These are phyloP conservation scores for Nerophis ophidion DNA, from an alignment of 2,113 vertebrate genomes.

Conservation along the genomic window DNA sequence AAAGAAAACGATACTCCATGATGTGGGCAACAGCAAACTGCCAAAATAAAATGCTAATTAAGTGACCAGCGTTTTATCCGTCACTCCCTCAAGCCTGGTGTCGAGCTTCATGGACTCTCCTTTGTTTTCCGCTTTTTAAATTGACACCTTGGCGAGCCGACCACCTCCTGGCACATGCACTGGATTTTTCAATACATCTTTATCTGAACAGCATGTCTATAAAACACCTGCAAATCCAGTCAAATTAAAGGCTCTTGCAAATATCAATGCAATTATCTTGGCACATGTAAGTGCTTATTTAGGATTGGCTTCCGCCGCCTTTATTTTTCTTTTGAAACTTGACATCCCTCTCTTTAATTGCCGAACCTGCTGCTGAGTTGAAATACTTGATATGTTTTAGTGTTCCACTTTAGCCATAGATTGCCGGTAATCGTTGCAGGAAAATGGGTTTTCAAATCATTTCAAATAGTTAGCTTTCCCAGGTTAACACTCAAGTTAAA, in stretches of 20 bases:
- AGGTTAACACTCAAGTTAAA: conserved; percentile 43
- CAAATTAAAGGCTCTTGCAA: conserved; percentile 43
- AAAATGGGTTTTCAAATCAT: conserved; percentile 65
- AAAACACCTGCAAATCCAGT: conserved; percentile 30
- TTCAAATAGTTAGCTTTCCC: conserved; percentile 46
- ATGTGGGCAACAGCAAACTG: conserved; percentile 45
- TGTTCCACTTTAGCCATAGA: conserved; percentile 41
- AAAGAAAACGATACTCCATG: conserved; percentile 43
- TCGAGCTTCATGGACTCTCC: conserved; percentile 42
- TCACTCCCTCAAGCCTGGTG: conserved; percentile 38
- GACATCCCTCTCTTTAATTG: conserved; percentile 29
- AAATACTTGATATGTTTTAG: conserved; percentile 45
- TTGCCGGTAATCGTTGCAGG: conserved; percentile 54
- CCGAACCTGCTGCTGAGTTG: conserved; percentile 45
- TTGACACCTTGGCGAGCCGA: conserved; percentile 42
- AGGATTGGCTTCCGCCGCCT: conserved; percentile 40
- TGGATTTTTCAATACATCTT: conserved; percentile 29
- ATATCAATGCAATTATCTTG: conserved; percentile 55
- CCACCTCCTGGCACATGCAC: conserved; percentile 34
- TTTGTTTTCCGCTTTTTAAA: conserved; percentile 23
- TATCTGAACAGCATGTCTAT: conserved; percentile 15
- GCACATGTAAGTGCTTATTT: conserved; percentile 47
- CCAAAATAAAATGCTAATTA: conserved; percentile 62
- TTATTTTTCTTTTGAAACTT: conserved; percentile 38
- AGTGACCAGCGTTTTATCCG: conserved; percentile 51